Evolutionary conservation across 2,888 invertebrate genomes (phyloP).

Genomic region (Polylopha cassiicola): DNA sequence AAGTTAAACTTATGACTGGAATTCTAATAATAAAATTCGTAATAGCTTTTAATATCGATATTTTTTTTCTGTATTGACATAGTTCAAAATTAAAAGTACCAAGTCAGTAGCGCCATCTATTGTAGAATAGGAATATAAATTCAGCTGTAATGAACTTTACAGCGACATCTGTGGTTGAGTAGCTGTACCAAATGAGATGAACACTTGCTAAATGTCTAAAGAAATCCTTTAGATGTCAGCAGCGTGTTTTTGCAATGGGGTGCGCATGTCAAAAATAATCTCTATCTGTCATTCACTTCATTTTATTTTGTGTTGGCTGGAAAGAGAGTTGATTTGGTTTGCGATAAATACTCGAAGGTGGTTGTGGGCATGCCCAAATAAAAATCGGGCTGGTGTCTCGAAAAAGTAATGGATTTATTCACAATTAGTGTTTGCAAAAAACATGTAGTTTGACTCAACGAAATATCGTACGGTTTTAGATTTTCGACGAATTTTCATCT

Average conservation of each 20-base stretch:
- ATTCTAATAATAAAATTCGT: no score
- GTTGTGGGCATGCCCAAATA: conserved; percentile 46
- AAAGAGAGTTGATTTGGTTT: conserved; percentile 56
- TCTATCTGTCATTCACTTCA: conserved; percentile 66
- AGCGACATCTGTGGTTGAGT: conserved; percentile 36
- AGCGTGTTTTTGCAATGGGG: conserved; percentile 36
- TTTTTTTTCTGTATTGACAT: no score
- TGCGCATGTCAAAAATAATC: conserved; percentile 73
- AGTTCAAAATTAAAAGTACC: no score
- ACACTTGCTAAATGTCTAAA: neutral
- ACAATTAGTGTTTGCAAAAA: conserved; percentile 37
- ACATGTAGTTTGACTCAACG: conserved; percentile 25
- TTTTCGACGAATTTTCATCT: conserved; percentile 42
- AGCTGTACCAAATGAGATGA: conserved; percentile 20
- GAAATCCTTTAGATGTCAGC: conserved; percentile 40
- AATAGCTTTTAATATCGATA: no score
- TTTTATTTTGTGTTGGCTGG: conserved; percentile 67
- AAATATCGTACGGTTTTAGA: conserved; percentile 12
- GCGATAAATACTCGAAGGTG: conserved; percentile 52
- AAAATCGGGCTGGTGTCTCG: conserved; percentile 2
- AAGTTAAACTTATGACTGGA: no score
- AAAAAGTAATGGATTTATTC: conserved; percentile 33
- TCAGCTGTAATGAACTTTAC: neutral
- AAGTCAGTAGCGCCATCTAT: conserved; percentile 37
- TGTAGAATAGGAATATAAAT: conserved; percentile 24